Conservation (phyloP, 2,113 vertebrate genomes). For the Tenrec ecaudatus region DNA sequence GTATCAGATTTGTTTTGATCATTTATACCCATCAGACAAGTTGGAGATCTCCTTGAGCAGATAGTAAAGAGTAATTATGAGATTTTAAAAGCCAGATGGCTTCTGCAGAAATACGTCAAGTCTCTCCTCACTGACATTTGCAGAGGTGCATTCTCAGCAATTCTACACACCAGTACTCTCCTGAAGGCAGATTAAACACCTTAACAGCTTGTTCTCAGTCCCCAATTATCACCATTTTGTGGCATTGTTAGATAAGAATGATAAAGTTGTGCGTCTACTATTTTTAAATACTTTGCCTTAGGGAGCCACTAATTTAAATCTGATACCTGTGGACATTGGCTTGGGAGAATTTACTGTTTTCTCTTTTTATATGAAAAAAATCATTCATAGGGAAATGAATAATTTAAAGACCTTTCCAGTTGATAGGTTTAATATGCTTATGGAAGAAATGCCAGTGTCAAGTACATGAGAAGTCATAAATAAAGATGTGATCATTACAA, state of each 20-base stretch:
- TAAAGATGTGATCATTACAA: slow-evolving; percentile 30
- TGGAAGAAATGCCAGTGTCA: slow-evolving; percentile 39
- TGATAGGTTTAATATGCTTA: slow-evolving; percentile 38
- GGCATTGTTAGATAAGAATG: not conserved
- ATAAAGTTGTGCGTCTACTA: not conserved
- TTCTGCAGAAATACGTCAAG: not conserved
- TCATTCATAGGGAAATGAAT: not conserved
- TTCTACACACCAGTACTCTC: not conserved
- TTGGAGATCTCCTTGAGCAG: not conserved
- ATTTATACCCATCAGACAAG: not conserved
- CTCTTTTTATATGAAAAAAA: not conserved
- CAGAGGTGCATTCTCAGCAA: not conserved
- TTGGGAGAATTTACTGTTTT: not conserved
- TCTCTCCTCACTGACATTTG: not conserved
- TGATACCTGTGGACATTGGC: not conserved
- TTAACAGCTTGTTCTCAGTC: not conserved
- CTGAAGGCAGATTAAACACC: not conserved
- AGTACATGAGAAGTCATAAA: not conserved
- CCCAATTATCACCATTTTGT: not conserved
- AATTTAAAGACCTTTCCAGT: slow-evolving; percentile 13
- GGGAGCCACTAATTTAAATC: not conserved
- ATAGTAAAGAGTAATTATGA: not conserved
- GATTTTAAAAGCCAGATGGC: not conserved
- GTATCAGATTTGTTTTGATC: not conserved
- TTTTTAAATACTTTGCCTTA: not conserved